Evolutionary conservation across 2,888 invertebrate genomes (phyloP).

Genomic region (Cheilosia soror): DNA sequence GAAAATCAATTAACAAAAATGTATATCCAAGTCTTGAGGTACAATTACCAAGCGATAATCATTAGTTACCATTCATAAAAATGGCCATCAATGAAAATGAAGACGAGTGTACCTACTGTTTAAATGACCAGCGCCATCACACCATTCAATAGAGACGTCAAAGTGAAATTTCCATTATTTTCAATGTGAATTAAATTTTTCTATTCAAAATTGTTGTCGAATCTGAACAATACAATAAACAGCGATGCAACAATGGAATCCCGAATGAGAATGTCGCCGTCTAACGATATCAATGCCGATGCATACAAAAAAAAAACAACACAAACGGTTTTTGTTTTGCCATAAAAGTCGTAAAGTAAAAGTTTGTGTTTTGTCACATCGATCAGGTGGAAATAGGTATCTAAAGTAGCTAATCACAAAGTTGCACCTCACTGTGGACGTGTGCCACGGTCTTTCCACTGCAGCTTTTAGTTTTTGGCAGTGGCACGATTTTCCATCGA

Average conservation of each 20-base stretch:
- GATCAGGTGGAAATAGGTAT: too few relatives aligned
- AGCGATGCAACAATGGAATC: slow-evolving; percentile 28
- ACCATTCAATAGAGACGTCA: background rate
- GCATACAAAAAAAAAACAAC: background rate
- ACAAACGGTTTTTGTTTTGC: slow-evolving; percentile 2
- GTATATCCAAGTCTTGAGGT: background rate
- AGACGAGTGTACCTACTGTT: background rate
- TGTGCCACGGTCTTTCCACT: slow-evolving; percentile 17
- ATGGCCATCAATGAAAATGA: background rate
- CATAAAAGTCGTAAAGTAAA: slow-evolving; percentile 49
- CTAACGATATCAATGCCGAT: slow-evolving; percentile 13
- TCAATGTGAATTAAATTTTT: slow-evolving; percentile 13
- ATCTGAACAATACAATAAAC: slow-evolving; percentile 32
- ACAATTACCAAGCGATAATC: slow-evolving; percentile 34
- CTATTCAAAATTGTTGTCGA: slow-evolving; percentile 22
- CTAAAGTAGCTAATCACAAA: background rate
- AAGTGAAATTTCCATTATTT: slow-evolving; percentile 52
- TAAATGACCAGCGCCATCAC: background rate
- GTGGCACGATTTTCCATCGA: slow-evolving; percentile 61
- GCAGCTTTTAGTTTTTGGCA: slow-evolving; percentile 49
- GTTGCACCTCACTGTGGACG: slow-evolving; percentile 17
- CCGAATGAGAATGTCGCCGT: slow-evolving; percentile 39
- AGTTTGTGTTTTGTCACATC: slow-evolving; percentile 46
- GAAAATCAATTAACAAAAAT: slow-evolving; percentile 49
- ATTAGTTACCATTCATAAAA: slow-evolving; percentile 22